phyloP scores from a whole-genome alignment of 37 sponge, comb jelly and placozoan genomes.

The Crambe crambe region DNA sequence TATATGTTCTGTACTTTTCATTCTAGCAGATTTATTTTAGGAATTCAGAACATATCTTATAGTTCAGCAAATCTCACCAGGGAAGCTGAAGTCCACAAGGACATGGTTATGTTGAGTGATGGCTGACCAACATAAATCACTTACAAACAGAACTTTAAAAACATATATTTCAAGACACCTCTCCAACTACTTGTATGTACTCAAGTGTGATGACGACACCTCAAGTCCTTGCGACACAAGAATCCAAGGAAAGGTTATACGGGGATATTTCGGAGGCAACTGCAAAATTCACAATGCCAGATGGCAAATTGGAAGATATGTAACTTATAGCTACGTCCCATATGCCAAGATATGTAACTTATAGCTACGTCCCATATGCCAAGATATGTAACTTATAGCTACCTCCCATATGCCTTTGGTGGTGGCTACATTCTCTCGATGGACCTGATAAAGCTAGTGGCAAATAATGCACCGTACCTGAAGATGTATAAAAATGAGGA shows the following conservation, averaged over 20 bases:
- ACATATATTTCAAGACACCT: not conserved
- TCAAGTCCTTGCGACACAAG: not conserved
- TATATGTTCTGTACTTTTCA: too few relatives aligned
- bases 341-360: too few relatives aligned
- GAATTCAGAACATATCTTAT: not conserved
- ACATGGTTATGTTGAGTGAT: constrained; percentile 41
- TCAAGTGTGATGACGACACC: constrained; percentile 72
- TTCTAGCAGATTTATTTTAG: constrained; percentile 49
- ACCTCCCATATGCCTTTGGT: constrained; percentile 56
- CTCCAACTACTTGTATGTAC: constrained; percentile 23
- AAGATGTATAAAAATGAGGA: constrained; percentile 52
- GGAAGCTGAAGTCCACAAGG: constrained; percentile 18
- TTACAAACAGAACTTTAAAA: constrained; percentile 33
- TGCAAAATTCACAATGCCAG: too few relatives aligned
- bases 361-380: constrained; percentile 54
- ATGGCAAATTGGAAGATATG: too few relatives aligned
- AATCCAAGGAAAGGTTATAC: constrained; percentile 27
- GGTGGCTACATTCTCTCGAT: constrained; percentile 55
- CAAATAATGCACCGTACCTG: constrained; percentile 18
- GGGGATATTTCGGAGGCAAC: constrained; percentile 68
- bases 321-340: too few relatives aligned
- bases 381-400: constrained; percentile 39
- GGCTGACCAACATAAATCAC: constrained; percentile 27
- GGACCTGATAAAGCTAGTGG: constrained; percentile 36
- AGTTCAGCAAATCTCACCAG: not conserved